phyloP scores from a whole-genome alignment of 2,888 invertebrate genomes.

The Ditula angustiorana region DNA sequence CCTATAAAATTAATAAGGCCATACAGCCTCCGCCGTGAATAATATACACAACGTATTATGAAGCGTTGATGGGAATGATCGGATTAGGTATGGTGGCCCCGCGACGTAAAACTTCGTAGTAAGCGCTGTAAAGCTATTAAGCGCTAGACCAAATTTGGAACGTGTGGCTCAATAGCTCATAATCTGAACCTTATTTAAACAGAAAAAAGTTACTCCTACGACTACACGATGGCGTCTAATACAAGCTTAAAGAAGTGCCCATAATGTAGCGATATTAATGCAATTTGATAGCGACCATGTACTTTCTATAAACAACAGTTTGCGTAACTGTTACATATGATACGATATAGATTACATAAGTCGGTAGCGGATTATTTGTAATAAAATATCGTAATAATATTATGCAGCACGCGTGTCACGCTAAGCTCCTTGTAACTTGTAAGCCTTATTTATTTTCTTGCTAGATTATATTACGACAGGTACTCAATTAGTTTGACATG shows the following conservation, averaged over 20 bases:
- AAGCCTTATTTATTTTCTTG: conserved; percentile 46
- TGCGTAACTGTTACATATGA: conserved; percentile 29
- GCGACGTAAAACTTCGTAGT: not conserved
- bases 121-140: not conserved
- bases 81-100: conserved; percentile 33
- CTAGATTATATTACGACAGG: conserved; percentile 41
- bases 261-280: conserved; percentile 13
- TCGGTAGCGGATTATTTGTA: conserved; percentile 43
- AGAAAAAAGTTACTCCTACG: not conserved
- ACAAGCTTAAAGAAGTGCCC: not conserved
- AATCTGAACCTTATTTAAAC: not conserved
- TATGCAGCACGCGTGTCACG: conserved; percentile 24
- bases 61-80: conserved; percentile 29
- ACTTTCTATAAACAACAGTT: conserved; percentile 27
- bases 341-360: conserved; percentile 40
- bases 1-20: conserved; percentile 81
- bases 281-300: conserved; percentile 29
- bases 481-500: conserved; percentile 43
- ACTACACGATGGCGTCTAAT: not conserved
- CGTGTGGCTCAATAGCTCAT: not conserved
- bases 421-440: conserved; percentile 41
- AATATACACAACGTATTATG: conserved; percentile 54
- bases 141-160: not conserved
- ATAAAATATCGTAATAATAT: conserved; percentile 38
- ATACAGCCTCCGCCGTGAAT: conserved; percentile 65